Percentiles rank a stretch among this genome's conserved stretches.
phyloP scores from a whole-genome alignment of 2,797 vertebrate genomes.

The Diplodus sargus region DNA sequence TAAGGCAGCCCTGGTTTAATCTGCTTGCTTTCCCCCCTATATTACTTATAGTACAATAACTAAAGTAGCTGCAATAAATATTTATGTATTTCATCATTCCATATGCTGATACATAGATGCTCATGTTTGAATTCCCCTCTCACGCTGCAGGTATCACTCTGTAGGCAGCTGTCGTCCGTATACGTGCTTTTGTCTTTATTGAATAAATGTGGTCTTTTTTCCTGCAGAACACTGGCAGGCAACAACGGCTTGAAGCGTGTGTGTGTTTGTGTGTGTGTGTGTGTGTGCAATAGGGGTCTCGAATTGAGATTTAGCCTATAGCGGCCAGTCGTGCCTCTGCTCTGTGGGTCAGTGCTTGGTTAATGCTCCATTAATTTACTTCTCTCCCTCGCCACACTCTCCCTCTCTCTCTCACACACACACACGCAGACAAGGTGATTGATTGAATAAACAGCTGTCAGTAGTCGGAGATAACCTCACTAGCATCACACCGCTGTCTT shows the following conservation, averaged over 20 bases:
- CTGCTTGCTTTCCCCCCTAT: neutral
- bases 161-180: neutral
- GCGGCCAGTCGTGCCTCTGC: slow-evolving; percentile 86
- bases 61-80: neutral
- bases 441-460: slow-evolving; percentile 98
- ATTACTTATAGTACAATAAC: neutral
- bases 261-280: slow-evolving; percentile 2
- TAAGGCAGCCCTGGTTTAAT: no score
- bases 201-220: neutral
- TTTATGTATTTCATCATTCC: no score
- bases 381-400: slow-evolving; percentile 87
- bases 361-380: slow-evolving; percentile 99
- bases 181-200: neutral
- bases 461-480: slow-evolving; percentile 81
- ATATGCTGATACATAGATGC: neutral
- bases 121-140: neutral
- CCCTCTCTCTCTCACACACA: slow-evolving; percentile 64
- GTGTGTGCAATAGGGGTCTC: neutral
- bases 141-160: no score
- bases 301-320: slow-evolving; percentile 72
- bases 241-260: neutral
- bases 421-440: slow-evolving; percentile 92
- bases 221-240: neutral
- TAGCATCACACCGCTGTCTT: slow-evolving; percentile 70
- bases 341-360: slow-evolving; percentile 97